Percentiles rank a stretch among this genome's conserved stretches.
Conservation (phyloP, 2,888 invertebrate species). For the Ditula angustiorana region DNA sequence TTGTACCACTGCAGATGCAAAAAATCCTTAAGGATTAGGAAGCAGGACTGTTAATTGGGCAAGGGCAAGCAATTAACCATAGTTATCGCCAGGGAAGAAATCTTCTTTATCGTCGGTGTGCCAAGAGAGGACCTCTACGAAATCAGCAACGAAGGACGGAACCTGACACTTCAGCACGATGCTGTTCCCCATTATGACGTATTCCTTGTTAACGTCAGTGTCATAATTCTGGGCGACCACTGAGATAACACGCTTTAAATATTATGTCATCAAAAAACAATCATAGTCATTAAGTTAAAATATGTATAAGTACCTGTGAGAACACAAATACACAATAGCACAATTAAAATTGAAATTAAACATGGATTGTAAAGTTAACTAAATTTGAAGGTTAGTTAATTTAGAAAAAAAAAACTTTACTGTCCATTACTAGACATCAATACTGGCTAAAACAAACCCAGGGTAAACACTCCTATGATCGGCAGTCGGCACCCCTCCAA, state of each 20-base stretch:
- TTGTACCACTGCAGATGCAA: slow-evolving; percentile 89
- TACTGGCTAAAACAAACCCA: background rate
- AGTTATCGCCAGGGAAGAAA: slow-evolving; percentile 87
- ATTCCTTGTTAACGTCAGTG: slow-evolving; percentile 94
- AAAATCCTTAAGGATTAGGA: slow-evolving; percentile 42
- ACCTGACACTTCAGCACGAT: slow-evolving; percentile 93
- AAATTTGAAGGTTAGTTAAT: background rate
- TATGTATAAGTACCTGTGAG: slow-evolving; percentile 3
- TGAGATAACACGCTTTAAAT: slow-evolving; percentile 56
- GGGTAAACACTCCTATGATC: too few species aligned
- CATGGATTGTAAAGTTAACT: slow-evolving; percentile 11
- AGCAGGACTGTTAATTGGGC: slow-evolving; percentile 32
- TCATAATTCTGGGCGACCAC: slow-evolving; percentile 93
- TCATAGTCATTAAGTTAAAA: background rate
- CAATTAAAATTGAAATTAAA: background rate
- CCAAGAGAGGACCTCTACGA: slow-evolving; percentile 93
- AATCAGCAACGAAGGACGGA: slow-evolving; percentile 95
- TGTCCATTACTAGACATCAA: background rate
- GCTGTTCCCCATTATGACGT: slow-evolving; percentile 93
- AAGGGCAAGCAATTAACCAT: slow-evolving; percentile 73
- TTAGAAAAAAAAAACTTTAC: background rate
- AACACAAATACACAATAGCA: background rate
- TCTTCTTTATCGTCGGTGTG: slow-evolving; percentile 91
- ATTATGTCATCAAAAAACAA: slow-evolving; percentile 13
- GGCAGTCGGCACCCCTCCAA: too few species aligned